Conservation (phyloP, 2,888 invertebrate species). For the Dryobota labecula region DNA sequence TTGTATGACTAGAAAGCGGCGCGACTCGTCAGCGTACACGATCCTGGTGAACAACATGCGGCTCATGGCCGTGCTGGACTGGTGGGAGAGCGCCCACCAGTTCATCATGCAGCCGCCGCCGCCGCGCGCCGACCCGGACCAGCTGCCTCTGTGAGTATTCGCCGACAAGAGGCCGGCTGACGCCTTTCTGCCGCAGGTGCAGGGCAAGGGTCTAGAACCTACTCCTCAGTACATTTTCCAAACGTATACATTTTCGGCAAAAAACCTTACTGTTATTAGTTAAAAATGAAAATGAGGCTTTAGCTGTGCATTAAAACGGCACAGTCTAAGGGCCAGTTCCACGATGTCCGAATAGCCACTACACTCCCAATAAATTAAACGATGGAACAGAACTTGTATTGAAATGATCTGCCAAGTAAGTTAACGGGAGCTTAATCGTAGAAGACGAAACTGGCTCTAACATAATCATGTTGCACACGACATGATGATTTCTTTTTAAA, state of each 20-base stretch:
- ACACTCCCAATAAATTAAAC: not conserved
- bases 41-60: slow-evolving; percentile 98
- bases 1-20: slow-evolving; percentile 88
- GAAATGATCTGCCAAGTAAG: not conserved
- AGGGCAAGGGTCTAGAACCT: too few species aligned
- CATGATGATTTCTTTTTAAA: not conserved
- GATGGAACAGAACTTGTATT: not conserved
- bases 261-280: not conserved
- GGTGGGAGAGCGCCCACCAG: slow-evolving; percentile 96
- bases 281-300: not conserved
- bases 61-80: slow-evolving; percentile 97
- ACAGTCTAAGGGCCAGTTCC: not conserved
- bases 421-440: not conserved
- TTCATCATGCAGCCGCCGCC: slow-evolving; percentile 92
- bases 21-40: slow-evolving; percentile 94
- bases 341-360: not conserved
- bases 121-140: slow-evolving; percentile 79
- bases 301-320: not conserved
- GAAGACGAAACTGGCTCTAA: not conserved
- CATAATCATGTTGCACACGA: not conserved
- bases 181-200: too few species aligned
- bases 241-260: not conserved
- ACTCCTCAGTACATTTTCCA: not conserved
- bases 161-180: too few species aligned
- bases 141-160: slow-evolving; percentile 73